Evolutionary conservation across 2,797 vertebrate genomes (phyloP).

Genomic region (Menidia menidia): DNA sequence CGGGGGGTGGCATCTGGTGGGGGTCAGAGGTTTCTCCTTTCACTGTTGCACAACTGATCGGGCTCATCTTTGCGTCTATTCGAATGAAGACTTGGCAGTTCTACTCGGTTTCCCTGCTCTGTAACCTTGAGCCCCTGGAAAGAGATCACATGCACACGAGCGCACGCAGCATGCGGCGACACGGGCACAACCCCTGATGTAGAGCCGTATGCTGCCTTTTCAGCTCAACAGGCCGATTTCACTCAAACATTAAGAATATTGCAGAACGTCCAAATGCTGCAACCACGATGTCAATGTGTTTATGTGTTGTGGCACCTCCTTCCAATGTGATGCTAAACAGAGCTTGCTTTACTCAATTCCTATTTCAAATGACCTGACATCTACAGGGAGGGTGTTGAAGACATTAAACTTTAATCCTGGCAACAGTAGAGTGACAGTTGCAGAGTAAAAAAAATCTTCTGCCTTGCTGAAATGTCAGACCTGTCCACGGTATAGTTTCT

Average conservation of each 20-base stretch:
- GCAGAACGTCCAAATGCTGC: not conserved
- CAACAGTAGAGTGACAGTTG: conserved; percentile 9
- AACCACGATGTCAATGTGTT: conserved; percentile 2
- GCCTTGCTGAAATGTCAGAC: not conserved
- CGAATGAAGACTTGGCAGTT: conserved; percentile 55
- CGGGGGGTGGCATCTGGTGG: conserved; percentile 45
- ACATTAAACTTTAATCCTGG: conserved; percentile 22
- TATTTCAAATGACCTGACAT: conserved; percentile 24
- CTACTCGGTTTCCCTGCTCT: conserved; percentile 49
- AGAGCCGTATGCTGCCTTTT: not conserved
- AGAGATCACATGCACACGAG: conserved; percentile 30
- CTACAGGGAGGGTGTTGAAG: conserved; percentile 12
- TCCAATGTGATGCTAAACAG: conserved; percentile 6
- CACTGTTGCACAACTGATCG: conserved; percentile 63
- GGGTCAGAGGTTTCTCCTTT: conserved; percentile 72
- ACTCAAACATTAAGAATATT: conserved; percentile 5
- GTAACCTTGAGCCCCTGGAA: conserved; percentile 54
- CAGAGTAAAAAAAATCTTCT: conserved; percentile 4
- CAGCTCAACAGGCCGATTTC: conserved; percentile 4
- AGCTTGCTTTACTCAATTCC: conserved; percentile 25
- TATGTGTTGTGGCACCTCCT: not conserved
- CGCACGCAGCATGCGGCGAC: not conserved
- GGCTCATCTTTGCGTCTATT: conserved; percentile 58
- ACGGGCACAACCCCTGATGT: not conserved
- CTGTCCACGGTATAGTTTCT: conserved; percentile 21